A percentile compares a stretch with the other conserved stretches of the same genome.
phyloP scores from a whole-genome alignment of 2,797 vertebrate genomes.

The Odontamblyopus lacepedii region DNA sequence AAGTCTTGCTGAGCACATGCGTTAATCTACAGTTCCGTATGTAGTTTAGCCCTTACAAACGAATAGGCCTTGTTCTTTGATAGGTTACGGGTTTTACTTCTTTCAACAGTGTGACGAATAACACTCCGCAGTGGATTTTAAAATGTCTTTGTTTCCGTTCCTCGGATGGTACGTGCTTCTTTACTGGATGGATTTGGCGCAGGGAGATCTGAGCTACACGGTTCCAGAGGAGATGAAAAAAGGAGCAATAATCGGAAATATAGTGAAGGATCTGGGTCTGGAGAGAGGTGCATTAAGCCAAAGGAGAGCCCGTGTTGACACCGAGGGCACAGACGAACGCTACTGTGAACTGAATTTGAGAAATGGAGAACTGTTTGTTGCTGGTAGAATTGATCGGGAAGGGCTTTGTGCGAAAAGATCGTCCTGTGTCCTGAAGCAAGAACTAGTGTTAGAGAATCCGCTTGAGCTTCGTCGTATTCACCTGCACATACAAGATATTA shows the following conservation, averaged over 20 bases:
- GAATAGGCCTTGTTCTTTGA: too few relatives aligned
- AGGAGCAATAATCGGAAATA: conserved; percentile 49
- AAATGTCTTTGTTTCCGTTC: too few relatives aligned
- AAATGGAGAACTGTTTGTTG: conserved; percentile 59
- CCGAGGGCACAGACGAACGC: conserved; percentile 32
- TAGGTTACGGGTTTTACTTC: too few relatives aligned
- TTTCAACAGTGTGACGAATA: too few relatives aligned
- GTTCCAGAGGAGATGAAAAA: conserved; percentile 45
- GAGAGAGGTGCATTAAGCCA: conserved; percentile 15
- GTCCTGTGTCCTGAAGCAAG: conserved; percentile 69
- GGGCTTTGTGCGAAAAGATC: conserved; percentile 59
- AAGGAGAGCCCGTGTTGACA: conserved; percentile 56
- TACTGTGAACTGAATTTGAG: conserved; percentile 55
- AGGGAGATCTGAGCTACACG: conserved; percentile 44
- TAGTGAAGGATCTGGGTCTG: conserved; percentile 64
- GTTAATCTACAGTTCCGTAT: too few relatives aligned
- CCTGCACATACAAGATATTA: conserved; percentile 76
- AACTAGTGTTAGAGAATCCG: conserved; percentile 76
- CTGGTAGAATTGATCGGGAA: conserved; percentile 69
- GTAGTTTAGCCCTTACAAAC: too few relatives aligned
- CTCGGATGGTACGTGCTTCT: too few relatives aligned
- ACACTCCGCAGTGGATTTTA: too few relatives aligned
- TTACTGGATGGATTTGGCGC: background rate
- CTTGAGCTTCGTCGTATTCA: conserved; percentile 64
- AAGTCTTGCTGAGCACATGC: too few relatives aligned